These are phyloP conservation scores for Periophthalmus magnuspinnatus DNA, from an alignment of 2,797 vertebrate species.

Conservation along the genomic window DNA sequence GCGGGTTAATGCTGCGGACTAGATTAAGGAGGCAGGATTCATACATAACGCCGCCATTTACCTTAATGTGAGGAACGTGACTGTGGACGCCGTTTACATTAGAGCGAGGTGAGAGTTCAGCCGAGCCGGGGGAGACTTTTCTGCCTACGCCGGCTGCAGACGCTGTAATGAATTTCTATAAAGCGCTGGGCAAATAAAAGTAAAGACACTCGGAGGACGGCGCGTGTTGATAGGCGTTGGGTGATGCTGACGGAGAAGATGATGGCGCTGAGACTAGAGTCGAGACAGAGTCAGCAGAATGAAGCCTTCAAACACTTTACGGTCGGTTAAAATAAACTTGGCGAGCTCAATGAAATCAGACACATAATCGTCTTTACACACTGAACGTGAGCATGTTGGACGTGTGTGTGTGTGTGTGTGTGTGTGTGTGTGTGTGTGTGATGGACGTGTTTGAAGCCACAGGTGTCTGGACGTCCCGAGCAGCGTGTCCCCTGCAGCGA, in stretches of 20 bases:
- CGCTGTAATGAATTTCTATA: conserved; percentile 74
- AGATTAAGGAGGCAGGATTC: conserved; percentile 60
- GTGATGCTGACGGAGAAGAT: conserved; percentile 64
- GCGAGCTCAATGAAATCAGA: neutral
- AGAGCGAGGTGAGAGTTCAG: conserved; percentile 71
- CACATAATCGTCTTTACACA: neutral
- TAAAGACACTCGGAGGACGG: conserved; percentile 74
- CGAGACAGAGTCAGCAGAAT: conserved; percentile 38
- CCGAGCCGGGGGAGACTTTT: conserved; percentile 65
- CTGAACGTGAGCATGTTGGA: too few species aligned
- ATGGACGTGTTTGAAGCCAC: conserved; percentile 50
- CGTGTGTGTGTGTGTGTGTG: too few species aligned
- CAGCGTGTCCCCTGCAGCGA: conserved; percentile 46
- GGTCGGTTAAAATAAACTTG: neutral
- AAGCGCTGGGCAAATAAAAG: conserved; percentile 71
- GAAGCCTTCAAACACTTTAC: conserved; percentile 5
- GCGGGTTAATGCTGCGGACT: conserved; percentile 58
- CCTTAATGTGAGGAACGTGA: conserved; percentile 75
- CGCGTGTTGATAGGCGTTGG: conserved; percentile 64
- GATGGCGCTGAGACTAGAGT: conserved; percentile 56
- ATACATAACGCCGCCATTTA: conserved; percentile 67
- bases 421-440: too few species aligned
- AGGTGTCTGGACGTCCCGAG: conserved; percentile 63
- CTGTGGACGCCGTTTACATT: conserved; percentile 72
- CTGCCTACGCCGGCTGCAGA: conserved; percentile 68